These are phyloP conservation scores for Cuniculus paca DNA, from an alignment of 2,797 vertebrate genomes.

Conservation along the genomic window DNA sequence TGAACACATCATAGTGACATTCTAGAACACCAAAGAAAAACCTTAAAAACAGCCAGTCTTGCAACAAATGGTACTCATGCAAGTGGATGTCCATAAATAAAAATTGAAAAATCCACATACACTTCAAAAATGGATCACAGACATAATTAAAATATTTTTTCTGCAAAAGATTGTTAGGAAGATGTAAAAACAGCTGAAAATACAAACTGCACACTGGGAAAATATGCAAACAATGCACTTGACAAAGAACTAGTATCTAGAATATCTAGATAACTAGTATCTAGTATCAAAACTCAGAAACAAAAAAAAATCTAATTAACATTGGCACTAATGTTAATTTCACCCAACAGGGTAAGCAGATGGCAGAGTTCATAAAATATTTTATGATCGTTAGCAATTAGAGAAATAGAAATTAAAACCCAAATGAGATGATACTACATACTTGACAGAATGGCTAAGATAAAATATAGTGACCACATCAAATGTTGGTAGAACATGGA, in stretches of 20 bases:
- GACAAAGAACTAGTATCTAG: background rate
- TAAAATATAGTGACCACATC: background rate
- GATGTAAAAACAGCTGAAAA: background rate
- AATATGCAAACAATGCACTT: background rate
- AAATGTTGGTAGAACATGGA: background rate
- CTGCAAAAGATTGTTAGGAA: background rate
- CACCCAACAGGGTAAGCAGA: background rate
- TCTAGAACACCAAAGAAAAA: constrained; percentile 4
- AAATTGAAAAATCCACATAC: background rate
- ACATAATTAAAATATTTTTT: constrained; percentile 20
- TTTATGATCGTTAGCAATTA: background rate
- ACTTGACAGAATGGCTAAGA: background rate
- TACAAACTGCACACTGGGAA: background rate
- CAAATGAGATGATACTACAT: background rate
- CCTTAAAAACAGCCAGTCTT: background rate
- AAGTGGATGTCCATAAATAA: background rate
- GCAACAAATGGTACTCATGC: background rate
- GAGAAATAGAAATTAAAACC: background rate
- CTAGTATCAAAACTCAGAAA: background rate
- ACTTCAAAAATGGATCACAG: background rate
- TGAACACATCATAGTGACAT: background rate
- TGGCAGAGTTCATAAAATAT: background rate
- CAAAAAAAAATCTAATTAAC: background rate
- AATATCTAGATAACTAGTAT: background rate
- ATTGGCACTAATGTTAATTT: background rate